These are phyloP conservation scores for Mellivora capensis DNA, from an alignment of 2,113 vertebrate species.

Conservation along the genomic window DNA sequence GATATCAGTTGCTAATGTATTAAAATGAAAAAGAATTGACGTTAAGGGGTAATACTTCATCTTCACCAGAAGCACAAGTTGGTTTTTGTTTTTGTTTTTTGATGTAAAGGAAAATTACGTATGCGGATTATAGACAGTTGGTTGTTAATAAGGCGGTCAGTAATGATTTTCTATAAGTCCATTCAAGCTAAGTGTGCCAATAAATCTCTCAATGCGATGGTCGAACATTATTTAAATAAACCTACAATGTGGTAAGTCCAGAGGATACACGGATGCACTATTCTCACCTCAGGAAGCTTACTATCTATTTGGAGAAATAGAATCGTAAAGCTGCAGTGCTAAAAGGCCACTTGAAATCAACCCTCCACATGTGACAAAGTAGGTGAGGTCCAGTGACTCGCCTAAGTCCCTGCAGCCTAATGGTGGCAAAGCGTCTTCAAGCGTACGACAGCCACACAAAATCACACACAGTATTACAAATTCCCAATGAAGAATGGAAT, in stretches of 20 bases:
- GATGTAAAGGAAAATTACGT: constrained; percentile 74
- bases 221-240: constrained; percentile 51
- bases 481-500: neutral
- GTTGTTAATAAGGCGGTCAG: constrained; percentile 58
- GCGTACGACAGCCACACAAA: neutral
- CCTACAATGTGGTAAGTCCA: neutral
- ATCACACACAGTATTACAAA: neutral
- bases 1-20: constrained; percentile 85
- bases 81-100: constrained; percentile 49
- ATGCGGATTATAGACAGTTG: constrained; percentile 60
- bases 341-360: neutral
- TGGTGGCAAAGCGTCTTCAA: neutral
- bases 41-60: constrained; percentile 79
- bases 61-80: constrained; percentile 74
- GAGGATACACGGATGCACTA: neutral
- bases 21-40: constrained; percentile 79
- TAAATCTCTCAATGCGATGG: constrained; percentile 9
- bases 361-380: neutral
- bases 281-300: constrained; percentile 43
- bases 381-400: neutral
- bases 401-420: neutral
- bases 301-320: neutral
- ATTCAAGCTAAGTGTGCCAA: constrained; percentile 53
- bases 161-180: constrained; percentile 66
- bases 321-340: neutral